Evolutionary conservation across 2,888 invertebrate genomes (phyloP).

Genomic region (Glaucopsyche alexis): DNA sequence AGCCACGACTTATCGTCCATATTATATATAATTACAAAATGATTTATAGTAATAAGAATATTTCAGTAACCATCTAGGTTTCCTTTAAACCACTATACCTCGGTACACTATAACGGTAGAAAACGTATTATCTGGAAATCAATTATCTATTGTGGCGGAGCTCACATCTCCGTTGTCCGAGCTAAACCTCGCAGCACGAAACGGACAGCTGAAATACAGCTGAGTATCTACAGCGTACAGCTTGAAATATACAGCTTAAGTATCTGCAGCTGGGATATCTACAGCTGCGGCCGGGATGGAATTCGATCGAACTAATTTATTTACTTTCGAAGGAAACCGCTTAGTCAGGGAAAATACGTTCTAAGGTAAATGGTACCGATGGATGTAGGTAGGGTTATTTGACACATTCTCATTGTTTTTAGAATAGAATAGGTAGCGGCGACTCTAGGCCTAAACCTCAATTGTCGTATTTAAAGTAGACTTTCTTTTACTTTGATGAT

Average conservation of each 20-base stretch:
- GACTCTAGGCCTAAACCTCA: too few relatives aligned
- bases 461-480: too few relatives aligned
- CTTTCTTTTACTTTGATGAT: too few relatives aligned
- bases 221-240: neutral
- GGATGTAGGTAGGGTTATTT: neutral
- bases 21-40: too few relatives aligned
- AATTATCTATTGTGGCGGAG: conserved; percentile 3
- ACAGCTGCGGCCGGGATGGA: conserved; percentile 10
- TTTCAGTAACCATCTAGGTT: too few relatives aligned
- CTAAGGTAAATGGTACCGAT: neutral
- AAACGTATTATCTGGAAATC: conserved; percentile 9
- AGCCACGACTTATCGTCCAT: too few relatives aligned
- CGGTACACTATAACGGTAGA: neutral
- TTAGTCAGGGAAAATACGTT: neutral
- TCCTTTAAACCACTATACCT: too few relatives aligned
- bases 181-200: neutral
- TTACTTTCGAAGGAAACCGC: neutral
- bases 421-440: too few relatives aligned
- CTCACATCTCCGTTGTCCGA: neutral
- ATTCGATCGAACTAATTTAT: conserved; percentile 7
- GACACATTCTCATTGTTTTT: too few relatives aligned
- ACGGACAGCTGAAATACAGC: conserved; percentile 10
- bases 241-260: conserved; percentile 19
- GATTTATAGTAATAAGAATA: too few relatives aligned
- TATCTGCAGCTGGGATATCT: neutral